Conservation (phyloP, 2,888 invertebrate genomes). For the Ischnura elegans region DNA sequence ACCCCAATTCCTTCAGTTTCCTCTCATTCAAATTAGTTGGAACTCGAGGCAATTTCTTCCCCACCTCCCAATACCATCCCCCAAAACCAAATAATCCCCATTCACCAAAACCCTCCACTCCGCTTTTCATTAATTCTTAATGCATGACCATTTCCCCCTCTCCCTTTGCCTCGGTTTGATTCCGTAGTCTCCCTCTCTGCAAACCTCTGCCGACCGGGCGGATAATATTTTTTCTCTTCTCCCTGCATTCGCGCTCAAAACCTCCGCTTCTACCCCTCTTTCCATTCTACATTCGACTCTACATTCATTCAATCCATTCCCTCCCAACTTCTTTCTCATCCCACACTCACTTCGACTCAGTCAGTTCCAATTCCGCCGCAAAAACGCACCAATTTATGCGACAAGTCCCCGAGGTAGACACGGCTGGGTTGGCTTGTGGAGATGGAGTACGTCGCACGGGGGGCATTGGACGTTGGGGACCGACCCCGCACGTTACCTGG, state of each 20-base stretch:
- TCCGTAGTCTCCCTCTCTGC: neutral
- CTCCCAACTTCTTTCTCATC: neutral
- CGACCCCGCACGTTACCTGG: neutral
- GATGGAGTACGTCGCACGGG: neutral
- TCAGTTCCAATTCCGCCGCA: neutral
- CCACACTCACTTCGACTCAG: neutral
- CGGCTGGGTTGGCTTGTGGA: neutral
- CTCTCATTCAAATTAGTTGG: neutral
- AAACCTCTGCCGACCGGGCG: neutral
- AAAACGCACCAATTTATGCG: neutral
- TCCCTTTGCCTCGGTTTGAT: neutral
- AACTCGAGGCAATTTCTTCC: neutral
- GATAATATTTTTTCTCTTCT: neutral
- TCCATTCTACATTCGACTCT: neutral
- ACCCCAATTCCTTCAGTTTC: neutral
- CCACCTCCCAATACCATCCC: neutral
- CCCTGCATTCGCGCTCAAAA: neutral
- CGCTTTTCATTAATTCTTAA: conserved; percentile 5
- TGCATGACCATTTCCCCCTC: too few relatives aligned
- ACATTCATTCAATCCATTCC: neutral
- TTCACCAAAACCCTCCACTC: neutral
- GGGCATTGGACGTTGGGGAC: neutral
- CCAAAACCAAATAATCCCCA: neutral
- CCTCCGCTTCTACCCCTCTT: neutral
- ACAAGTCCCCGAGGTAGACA: neutral